Evolutionary conservation across 2,113 vertebrate genomes (phyloP).

Genomic region (Notarius lentiginosus): DNA sequence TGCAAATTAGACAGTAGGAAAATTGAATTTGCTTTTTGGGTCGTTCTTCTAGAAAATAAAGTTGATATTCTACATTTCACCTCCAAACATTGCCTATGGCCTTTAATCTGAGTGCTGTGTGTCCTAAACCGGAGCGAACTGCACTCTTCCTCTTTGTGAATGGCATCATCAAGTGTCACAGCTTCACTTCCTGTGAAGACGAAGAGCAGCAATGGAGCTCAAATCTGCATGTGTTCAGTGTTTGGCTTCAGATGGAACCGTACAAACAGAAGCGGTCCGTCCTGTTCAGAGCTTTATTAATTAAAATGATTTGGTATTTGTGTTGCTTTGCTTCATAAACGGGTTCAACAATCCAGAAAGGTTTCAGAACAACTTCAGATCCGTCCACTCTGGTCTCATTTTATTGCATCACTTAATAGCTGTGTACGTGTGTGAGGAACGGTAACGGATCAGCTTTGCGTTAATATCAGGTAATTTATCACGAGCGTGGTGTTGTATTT

Average conservation of each 20-base stretch:
- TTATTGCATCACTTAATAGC: background rate
- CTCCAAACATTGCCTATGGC: no score
- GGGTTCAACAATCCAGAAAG: background rate
- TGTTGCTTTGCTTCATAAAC: background rate
- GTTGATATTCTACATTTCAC: no score
- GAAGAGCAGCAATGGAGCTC: background rate
- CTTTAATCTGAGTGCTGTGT: no score
- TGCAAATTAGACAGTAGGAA: no score
- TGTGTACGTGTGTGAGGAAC: background rate
- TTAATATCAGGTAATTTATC: background rate
- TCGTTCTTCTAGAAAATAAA: no score
- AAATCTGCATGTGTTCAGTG: background rate
- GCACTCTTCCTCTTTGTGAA: background rate
- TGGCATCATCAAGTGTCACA: background rate
- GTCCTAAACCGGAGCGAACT: background rate
- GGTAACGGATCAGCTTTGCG: background rate
- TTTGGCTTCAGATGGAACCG: background rate
- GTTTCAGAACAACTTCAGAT: background rate
- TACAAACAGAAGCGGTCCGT: background rate
- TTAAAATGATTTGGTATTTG: background rate
- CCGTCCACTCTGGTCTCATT: background rate
- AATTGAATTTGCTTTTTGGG: no score
- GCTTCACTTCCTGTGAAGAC: conserved; percentile 6
- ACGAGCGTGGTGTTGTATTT: no score
- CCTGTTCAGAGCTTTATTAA: background rate